Evolutionary conservation across 2,797 vertebrate genomes (phyloP).

Genomic region (Chanos chanos): DNA sequence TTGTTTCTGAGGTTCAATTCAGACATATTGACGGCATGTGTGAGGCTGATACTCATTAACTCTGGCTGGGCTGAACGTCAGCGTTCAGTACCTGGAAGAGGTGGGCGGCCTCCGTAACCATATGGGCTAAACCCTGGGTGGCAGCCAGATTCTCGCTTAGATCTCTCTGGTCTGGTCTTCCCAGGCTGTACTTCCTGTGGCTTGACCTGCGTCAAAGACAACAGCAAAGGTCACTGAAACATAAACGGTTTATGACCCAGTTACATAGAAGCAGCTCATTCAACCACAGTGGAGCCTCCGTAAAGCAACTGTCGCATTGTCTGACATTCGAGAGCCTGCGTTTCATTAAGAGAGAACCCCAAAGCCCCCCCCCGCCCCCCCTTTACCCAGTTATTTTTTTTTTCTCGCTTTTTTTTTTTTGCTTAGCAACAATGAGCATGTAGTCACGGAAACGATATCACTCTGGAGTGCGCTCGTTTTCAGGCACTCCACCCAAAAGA

Average conservation of each 20-base stretch:
- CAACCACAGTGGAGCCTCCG: too few species aligned
- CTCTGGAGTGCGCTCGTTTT: constrained; percentile 13
- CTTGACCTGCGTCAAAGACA: constrained; percentile 57
- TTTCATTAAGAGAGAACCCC: neutral
- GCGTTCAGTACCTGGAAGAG: constrained; percentile 71
- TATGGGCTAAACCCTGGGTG: constrained; percentile 80
- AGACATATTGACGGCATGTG: neutral
- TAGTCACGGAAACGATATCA: constrained; percentile 11
- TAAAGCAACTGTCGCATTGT: too few species aligned
- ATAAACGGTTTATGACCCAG: too few species aligned
- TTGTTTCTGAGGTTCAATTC: neutral
- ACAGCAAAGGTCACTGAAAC: constrained; percentile 9
- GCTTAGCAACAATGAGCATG: neutral
- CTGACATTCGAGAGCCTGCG: neutral
- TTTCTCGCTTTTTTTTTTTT: neutral
- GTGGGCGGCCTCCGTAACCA: constrained; percentile 77
- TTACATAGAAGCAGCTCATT: too few species aligned
- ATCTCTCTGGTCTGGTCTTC: constrained; percentile 83
- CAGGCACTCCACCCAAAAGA: constrained; percentile 19
- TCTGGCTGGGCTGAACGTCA: neutral
- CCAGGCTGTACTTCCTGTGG: constrained; percentile 81
- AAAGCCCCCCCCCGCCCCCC: too few species aligned
- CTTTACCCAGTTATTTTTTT: neutral
- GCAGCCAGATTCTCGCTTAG: constrained; percentile 85
- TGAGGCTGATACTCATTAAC: neutral